A percentile compares a stretch with the other conserved stretches of the same genome.
Evolutionary conservation across 2,113 vertebrate species (phyloP).

Genomic region (Melierax canorus): DNA sequence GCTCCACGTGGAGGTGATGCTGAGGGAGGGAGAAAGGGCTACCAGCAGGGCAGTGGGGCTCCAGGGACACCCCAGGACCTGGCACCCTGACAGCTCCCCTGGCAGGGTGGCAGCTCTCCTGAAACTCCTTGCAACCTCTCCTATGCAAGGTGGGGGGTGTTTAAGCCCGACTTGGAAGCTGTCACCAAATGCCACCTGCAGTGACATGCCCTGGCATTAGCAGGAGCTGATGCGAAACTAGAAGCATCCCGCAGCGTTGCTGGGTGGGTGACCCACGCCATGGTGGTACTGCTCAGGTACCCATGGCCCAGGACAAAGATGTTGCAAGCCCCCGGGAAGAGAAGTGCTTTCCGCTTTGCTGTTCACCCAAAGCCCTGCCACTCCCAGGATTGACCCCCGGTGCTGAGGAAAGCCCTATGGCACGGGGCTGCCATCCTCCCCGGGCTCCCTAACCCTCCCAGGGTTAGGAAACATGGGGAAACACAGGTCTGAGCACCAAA

Average conservation of each 20-base stretch:
- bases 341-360: background rate
- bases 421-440: background rate
- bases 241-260: background rate
- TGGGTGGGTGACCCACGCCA: fast-evolving
- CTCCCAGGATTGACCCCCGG: background rate
- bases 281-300: background rate
- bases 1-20: background rate
- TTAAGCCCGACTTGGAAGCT: background rate
- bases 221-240: background rate
- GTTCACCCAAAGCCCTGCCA: background rate
- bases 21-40: background rate
- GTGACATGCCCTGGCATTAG: background rate
- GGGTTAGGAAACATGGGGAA: background rate
- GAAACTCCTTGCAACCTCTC: background rate
- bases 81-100: background rate
- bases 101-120: background rate
- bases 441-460: background rate
- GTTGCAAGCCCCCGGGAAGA: background rate
- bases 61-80: background rate
- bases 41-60: fast-evolving
- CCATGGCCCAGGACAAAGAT: background rate
- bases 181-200: background rate
- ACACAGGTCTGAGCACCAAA: background rate
- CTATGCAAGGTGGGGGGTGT: fast-evolving
- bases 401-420: fast-evolving